These are phyloP conservation scores for Rhinoraja longicauda DNA, from an alignment of 2,797 vertebrate genomes.

Conservation along the genomic window DNA sequence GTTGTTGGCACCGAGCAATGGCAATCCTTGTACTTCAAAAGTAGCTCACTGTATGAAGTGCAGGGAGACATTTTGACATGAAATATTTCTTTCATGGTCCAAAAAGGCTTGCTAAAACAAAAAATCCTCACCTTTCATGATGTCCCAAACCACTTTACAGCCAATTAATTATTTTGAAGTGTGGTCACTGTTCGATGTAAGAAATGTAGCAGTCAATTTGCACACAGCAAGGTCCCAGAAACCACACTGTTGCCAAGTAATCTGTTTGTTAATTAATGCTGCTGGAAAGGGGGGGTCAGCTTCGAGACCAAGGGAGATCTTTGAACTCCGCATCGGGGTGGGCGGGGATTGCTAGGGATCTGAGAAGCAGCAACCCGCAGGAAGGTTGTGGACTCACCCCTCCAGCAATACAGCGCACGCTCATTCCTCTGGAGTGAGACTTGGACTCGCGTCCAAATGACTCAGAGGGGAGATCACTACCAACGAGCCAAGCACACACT, in stretches of 20 bases:
- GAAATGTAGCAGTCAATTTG: background rate
- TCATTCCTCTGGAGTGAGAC: background rate
- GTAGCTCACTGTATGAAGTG: background rate
- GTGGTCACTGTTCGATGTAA: background rate
- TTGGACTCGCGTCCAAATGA: background rate
- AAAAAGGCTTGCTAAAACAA: background rate
- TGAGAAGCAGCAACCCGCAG: background rate
- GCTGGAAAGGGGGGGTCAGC: background rate
- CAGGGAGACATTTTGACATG: background rate
- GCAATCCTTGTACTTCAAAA: background rate
- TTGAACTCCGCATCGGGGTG: background rate
- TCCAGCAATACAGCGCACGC: too few relatives aligned
- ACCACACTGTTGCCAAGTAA: background rate
- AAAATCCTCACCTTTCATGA: background rate
- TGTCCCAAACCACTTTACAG: background rate
- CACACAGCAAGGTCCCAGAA: background rate
- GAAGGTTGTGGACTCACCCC: background rate
- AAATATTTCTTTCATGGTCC: background rate
- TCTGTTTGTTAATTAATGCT: background rate
- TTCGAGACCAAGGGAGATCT: background rate
- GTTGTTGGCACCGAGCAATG: background rate
- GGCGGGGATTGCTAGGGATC: background rate
- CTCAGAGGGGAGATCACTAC: background rate
- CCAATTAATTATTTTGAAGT: constrained; percentile 8
- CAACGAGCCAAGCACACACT: background rate